phyloP scores from a whole-genome alignment of 1,140 invertebrate species.

The Zelostemma sp. region DNA sequence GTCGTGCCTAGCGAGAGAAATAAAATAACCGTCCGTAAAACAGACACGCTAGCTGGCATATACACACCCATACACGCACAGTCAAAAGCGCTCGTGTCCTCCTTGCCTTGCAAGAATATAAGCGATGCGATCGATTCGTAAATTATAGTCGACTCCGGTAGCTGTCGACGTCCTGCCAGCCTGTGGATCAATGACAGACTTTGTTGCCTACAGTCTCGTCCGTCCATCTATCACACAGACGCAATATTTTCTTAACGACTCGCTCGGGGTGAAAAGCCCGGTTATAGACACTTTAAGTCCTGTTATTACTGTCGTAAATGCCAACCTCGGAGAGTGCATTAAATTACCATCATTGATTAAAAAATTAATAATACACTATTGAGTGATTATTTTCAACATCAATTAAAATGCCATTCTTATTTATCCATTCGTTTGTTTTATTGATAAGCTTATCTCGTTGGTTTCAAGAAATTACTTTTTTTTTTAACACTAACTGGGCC shows the following conservation, averaged over 20 bases:
- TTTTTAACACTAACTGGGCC: no score
- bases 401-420: no score
- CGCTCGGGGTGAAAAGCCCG: slow-evolving; percentile 11
- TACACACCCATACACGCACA: slow-evolving; percentile 20
- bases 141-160: slow-evolving; percentile 51
- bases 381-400: no score
- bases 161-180: slow-evolving; percentile 48
- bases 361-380: background rate
- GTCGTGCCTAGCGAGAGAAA: background rate
- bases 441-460: no score
- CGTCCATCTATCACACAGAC: slow-evolving; percentile 38
- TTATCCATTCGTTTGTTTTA: no score
- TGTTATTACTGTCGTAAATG: background rate
- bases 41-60: background rate
- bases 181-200: slow-evolving; percentile 49
- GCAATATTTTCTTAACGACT: slow-evolving; percentile 45
- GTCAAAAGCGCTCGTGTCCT: slow-evolving; percentile 32
- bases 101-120: slow-evolving; percentile 42
- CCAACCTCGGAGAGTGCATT: background rate
- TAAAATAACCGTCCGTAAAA: background rate
- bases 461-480: no score
- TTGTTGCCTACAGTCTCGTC: slow-evolving; percentile 46
- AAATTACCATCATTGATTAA: background rate
- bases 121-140: slow-evolving; percentile 50
- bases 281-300: background rate